These are phyloP conservation scores for Dromiciops gliroides DNA, from an alignment of 2,113 vertebrate genomes.

Conservation along the genomic window DNA sequence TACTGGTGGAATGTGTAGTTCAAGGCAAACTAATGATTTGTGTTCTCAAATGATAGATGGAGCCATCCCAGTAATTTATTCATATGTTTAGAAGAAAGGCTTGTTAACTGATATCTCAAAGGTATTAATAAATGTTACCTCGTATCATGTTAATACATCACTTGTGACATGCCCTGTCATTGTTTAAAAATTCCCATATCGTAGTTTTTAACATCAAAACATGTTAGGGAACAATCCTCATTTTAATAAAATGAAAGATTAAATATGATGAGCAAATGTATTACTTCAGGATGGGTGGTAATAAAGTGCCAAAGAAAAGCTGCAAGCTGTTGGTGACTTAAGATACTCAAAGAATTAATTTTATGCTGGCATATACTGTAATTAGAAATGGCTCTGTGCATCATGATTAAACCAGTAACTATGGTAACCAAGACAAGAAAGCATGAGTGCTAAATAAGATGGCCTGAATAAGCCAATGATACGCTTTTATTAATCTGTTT, in stretches of 20 bases:
- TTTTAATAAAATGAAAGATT: slow-evolving; percentile 79
- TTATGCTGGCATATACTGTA: slow-evolving; percentile 87
- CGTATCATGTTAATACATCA: background rate
- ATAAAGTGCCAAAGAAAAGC: slow-evolving; percentile 82
- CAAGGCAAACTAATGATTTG: slow-evolving; percentile 11
- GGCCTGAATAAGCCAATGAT: slow-evolving; percentile 77
- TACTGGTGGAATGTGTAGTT: slow-evolving; percentile 44
- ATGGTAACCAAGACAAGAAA: slow-evolving; percentile 85
- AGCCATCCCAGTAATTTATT: slow-evolving; percentile 1
- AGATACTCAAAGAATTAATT: slow-evolving; percentile 86
- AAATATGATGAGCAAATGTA: slow-evolving; percentile 70
- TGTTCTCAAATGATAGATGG: slow-evolving; percentile 12
- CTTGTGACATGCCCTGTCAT: background rate
- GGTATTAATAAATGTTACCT: slow-evolving; percentile 11
- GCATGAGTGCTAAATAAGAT: slow-evolving; percentile 78
- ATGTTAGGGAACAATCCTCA: slow-evolving; percentile 66
- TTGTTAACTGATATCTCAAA: background rate
- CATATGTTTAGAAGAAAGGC: background rate
- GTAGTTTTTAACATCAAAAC: slow-evolving; percentile 60
- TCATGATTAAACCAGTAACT: slow-evolving; percentile 87
- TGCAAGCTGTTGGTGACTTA: slow-evolving; percentile 83
- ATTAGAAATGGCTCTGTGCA: slow-evolving; percentile 86
- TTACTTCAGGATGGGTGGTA: slow-evolving; percentile 76
- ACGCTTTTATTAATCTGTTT: slow-evolving; percentile 76
- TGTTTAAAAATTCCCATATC: slow-evolving; percentile 28